These are phyloP conservation scores for Aleiodes alternator DNA, from an alignment of 2,888 invertebrate species.

Conservation along the genomic window DNA sequence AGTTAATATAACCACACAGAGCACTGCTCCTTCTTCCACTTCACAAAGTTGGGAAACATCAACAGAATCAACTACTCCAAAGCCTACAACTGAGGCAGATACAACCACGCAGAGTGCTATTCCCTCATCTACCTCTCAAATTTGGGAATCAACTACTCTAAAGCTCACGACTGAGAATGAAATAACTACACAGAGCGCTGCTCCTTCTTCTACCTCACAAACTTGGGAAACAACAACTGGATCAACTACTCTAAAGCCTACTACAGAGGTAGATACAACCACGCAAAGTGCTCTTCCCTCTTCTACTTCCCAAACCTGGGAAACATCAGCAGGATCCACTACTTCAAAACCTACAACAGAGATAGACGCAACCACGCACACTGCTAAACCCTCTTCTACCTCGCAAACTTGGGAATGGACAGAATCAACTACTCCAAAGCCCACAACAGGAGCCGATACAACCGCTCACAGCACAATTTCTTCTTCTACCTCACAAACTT, in stretches of 20 bases:
- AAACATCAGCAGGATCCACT: background rate
- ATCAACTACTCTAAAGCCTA: background rate
- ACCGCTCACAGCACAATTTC: background rate
- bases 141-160: background rate
- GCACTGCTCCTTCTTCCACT: background rate
- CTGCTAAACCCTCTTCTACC: background rate
- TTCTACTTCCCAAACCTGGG: background rate
- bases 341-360: background rate
- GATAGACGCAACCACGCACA: slow-evolving; percentile 12
- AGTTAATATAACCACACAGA: background rate
- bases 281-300: background rate
- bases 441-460: background rate
- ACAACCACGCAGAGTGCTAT: too few relatives aligned
- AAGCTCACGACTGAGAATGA: slow-evolving; percentile 7
- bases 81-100: too few relatives aligned
- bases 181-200: background rate
- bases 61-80: slow-evolving; percentile 1
- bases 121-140: too few relatives aligned
- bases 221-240: too few relatives aligned
- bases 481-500: background rate
- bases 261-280: background rate
- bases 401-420: background rate
- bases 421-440: background rate
- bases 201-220: background rate
- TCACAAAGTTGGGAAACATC: background rate